A percentile compares a stretch with the other conserved stretches of the same genome.
Evolutionary conservation across 2,888 invertebrate species (phyloP).

Genomic region (Philereme vetulata): DNA sequence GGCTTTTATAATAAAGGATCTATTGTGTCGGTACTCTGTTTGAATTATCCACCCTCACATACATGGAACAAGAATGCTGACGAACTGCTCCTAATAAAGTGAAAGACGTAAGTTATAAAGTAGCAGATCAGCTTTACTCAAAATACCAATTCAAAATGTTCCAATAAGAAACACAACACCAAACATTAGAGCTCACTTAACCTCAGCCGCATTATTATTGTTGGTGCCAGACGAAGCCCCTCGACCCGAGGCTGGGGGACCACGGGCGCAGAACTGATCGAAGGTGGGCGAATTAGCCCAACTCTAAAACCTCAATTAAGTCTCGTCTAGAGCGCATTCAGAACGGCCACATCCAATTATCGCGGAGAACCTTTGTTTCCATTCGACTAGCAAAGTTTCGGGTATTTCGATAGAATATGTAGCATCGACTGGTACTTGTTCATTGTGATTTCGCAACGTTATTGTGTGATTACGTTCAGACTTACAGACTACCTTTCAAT

Average conservation of each 20-base stretch:
- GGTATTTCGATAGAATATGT: constrained; percentile 56
- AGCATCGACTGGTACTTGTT: constrained; percentile 46
- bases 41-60: background rate
- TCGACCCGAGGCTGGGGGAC: constrained; percentile 48
- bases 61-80: background rate
- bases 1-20: constrained; percentile 1
- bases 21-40: background rate
- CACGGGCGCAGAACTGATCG: constrained; percentile 66
- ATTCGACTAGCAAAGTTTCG: constrained; percentile 50
- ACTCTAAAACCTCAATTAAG: constrained; percentile 84
- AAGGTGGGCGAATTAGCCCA: constrained; percentile 82
- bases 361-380: constrained; percentile 77
- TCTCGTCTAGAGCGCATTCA: constrained; percentile 81
- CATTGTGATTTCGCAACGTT: constrained; percentile 45
- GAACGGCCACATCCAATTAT: constrained; percentile 82
- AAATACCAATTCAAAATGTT: constrained; percentile 12
- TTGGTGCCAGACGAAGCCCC: constrained; percentile 72
- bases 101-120: background rate
- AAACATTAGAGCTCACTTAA: constrained; percentile 66
- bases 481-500: constrained; percentile 38
- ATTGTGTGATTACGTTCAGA: constrained; percentile 45
- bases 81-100: background rate
- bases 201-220: constrained; percentile 66
- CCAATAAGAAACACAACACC: constrained; percentile 57
- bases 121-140: background rate